These are phyloP conservation scores for Lepilemur ruficaudatus DNA, from an alignment of 2,797 vertebrate genomes.

Conservation along the genomic window DNA sequence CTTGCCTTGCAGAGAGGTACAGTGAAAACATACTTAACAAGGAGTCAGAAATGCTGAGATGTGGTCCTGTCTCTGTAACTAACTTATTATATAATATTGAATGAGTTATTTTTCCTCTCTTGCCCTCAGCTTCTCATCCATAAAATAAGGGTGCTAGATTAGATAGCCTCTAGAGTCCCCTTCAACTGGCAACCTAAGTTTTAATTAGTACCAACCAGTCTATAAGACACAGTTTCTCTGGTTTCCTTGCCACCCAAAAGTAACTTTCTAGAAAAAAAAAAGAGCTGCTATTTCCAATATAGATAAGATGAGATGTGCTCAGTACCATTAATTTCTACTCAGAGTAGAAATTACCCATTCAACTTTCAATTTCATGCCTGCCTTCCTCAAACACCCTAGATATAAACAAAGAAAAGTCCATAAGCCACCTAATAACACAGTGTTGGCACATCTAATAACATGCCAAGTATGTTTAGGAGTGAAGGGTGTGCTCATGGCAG, in stretches of 20 bases:
- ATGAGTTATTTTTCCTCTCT: neutral
- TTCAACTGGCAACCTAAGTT: neutral
- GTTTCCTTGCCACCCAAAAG: conserved; percentile 17
- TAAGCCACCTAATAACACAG: neutral
- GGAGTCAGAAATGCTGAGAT: neutral
- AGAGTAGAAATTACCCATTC: conserved; percentile 20
- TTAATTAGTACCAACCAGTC: conserved; percentile 8
- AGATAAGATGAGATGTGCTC: neutral
- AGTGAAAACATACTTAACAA: neutral
- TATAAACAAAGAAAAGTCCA: neutral
- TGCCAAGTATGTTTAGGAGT: neutral
- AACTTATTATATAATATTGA: neutral
- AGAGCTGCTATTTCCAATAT: neutral
- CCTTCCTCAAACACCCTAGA: neutral
- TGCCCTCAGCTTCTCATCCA: neutral
- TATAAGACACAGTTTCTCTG: conserved; percentile 36
- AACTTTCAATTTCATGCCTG: neutral
- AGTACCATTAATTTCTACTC: too few relatives aligned
- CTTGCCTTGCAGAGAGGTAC: neutral
- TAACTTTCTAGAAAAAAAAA: conserved; percentile 34
- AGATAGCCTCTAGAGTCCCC: neutral
- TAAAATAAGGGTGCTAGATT: conserved; percentile 19
- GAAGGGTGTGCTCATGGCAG: neutral
- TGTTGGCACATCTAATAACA: neutral
- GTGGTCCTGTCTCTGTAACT: neutral